Evolutionary conservation across 2,888 invertebrate species (phyloP).

Genomic region (Nineta flava): DNA sequence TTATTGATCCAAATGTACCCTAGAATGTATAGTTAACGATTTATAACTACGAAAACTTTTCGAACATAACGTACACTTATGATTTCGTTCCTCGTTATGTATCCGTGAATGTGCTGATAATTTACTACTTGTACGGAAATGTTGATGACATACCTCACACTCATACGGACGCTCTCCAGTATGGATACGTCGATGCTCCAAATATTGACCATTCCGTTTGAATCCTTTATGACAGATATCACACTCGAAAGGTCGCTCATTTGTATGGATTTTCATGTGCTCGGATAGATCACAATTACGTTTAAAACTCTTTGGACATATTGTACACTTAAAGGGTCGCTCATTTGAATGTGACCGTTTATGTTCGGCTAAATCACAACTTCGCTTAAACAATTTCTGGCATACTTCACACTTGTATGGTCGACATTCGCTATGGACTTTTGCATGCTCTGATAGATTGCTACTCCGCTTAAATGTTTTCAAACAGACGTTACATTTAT

Average conservation of each 20-base stretch:
- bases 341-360: constrained; percentile 3
- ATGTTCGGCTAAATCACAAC: neutral
- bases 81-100: neutral
- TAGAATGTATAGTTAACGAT: constrained; percentile 1
- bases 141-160: constrained; percentile 1
- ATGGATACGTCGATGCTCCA: constrained; percentile 1
- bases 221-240: constrained; percentile 2
- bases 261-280: constrained; percentile 5
- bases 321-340: constrained; percentile 1
- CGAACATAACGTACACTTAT: neutral
- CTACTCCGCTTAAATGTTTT: constrained; percentile 2
- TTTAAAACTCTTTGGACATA: constrained; percentile 2
- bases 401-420: constrained; percentile 6
- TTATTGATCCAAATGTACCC: neutral
- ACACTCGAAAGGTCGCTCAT: constrained; percentile 1
- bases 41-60: constrained; percentile 1
- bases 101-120: constrained; percentile 1
- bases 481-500: constrained; percentile 2
- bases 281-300: neutral
- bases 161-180: constrained; percentile 2
- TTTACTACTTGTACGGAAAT: constrained; percentile 1
- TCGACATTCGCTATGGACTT: constrained; percentile 1
- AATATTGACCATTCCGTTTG: constrained; percentile 2
- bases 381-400: constrained; percentile 4
- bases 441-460: constrained; percentile 1